phyloP scores from a whole-genome alignment of 2,113 vertebrate species.

The Marmota monax region DNA sequence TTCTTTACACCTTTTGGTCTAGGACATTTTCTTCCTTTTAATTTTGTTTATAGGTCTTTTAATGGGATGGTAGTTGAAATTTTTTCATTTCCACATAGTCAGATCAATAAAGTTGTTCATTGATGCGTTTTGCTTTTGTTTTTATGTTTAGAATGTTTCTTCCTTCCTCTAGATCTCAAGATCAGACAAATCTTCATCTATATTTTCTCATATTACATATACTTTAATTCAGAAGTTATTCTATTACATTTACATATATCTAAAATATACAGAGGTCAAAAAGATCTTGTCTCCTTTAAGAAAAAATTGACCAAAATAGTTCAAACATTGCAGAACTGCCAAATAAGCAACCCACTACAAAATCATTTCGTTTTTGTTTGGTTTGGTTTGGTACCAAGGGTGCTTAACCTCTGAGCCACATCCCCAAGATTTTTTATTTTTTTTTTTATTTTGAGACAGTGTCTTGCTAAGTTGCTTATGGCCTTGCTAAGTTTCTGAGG shows the following conservation, averaged over 20 bases:
- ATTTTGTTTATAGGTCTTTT: neutral
- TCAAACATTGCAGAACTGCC: neutral
- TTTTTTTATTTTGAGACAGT: too few species aligned
- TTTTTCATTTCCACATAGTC: neutral
- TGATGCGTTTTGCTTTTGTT: neutral
- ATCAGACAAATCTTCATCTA: neutral
- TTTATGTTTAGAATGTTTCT: neutral
- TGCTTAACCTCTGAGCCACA: too few species aligned
- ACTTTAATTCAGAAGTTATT: neutral
- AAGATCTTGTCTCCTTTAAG: slow-evolving; percentile 15
- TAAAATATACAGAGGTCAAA: neutral
- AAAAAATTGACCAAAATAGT: neutral
- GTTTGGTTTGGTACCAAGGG: too few species aligned
- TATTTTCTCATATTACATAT: slow-evolving; percentile 2
- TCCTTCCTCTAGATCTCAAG: neutral
- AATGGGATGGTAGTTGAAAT: neutral
- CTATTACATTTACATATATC: neutral
- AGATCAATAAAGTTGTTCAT: neutral
- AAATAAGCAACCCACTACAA: neutral
- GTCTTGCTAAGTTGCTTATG: too few species aligned
- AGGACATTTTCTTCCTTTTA: neutral
- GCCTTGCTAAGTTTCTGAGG: too few species aligned
- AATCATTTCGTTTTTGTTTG: neutral
- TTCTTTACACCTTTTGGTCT: neutral
- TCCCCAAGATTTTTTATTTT: too few species aligned